These are phyloP conservation scores for Lasius platythorax DNA, from an alignment of 2,888 invertebrate species.

Conservation along the genomic window DNA sequence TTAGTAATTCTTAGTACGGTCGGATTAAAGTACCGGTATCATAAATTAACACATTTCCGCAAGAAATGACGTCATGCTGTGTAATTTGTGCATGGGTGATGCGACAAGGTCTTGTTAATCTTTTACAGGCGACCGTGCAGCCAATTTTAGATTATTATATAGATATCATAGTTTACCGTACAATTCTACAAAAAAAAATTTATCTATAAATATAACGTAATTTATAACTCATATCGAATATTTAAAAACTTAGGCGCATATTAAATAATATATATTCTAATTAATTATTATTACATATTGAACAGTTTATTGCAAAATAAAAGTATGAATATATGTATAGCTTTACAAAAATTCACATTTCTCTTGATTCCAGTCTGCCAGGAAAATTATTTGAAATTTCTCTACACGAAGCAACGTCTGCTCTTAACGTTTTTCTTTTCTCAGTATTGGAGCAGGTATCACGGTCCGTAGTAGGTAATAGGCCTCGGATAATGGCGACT, in stretches of 20 bases:
- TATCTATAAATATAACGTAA: neutral
- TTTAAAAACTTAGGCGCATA: neutral
- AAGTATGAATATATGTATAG: neutral
- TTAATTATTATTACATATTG: neutral
- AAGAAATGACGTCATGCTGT: conserved; percentile 80
- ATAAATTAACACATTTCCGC: conserved; percentile 83
- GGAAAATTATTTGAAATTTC: conserved; percentile 13
- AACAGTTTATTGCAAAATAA: neutral
- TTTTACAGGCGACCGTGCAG: conserved; percentile 73
- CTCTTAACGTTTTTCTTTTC: conserved; percentile 63
- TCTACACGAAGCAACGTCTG: neutral
- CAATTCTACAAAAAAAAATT: neutral
- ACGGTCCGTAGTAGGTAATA: conserved; percentile 71
- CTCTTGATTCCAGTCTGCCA: neutral
- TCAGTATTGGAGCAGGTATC: conserved; percentile 71
- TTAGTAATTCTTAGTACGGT: conserved; percentile 48
- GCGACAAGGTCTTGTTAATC: conserved; percentile 77
- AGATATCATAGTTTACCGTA: neutral
- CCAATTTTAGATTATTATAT: conserved; percentile 45
- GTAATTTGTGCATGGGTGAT: conserved; percentile 74
- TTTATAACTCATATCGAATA: neutral
- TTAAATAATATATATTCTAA: neutral
- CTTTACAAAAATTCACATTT: neutral
- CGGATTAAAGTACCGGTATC: conserved; percentile 68
- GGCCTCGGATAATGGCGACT: conserved; percentile 74